Evolutionary conservation across 2,113 vertebrate species (phyloP).

Genomic region (Hippoglossus stenolepis): DNA sequence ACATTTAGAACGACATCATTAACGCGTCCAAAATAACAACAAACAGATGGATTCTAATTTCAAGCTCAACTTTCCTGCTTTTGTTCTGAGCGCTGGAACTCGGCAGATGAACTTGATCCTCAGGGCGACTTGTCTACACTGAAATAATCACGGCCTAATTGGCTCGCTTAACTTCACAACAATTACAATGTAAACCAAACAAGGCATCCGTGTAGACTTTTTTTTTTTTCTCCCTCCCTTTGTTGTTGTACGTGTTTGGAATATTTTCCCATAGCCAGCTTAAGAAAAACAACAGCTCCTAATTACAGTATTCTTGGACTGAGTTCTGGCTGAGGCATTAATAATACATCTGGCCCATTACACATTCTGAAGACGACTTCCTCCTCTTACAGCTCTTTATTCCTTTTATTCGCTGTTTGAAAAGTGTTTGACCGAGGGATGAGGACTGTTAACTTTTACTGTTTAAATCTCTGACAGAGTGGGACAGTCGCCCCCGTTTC

Average conservation of each 20-base stretch:
- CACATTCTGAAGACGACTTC: conserved; percentile 60
- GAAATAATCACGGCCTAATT: conserved; percentile 80
- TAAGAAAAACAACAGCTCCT: conserved; percentile 74
- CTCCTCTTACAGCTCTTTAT: conserved; percentile 37
- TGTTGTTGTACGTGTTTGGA: conserved; percentile 62
- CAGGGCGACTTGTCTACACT: conserved; percentile 58
- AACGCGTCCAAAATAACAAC: conserved; percentile 68
- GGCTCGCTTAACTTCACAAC: conserved; percentile 78
- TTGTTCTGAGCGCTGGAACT: conserved; percentile 51
- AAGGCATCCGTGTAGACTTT: conserved; percentile 57
- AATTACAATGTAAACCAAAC: conserved; percentile 76
- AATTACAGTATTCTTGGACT: conserved; percentile 68
- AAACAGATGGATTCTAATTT: conserved; percentile 68
- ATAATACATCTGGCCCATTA: conserved; percentile 74
- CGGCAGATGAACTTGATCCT: conserved; percentile 65
- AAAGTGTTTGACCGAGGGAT: conserved; percentile 42
- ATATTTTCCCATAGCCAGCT: conserved; percentile 49
- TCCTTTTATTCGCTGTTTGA: conserved; percentile 65
- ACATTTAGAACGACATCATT: conserved; percentile 69
- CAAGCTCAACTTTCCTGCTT: conserved; percentile 66
- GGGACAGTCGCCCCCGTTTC: not conserved
- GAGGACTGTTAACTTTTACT: conserved; percentile 54
- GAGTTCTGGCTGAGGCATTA: conserved; percentile 64
- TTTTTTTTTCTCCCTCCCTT: conserved; percentile 16
- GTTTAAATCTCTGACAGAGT: conserved; percentile 59